phyloP scores from a whole-genome alignment of 2,888 invertebrate species.

The Coleophora deauratella region DNA sequence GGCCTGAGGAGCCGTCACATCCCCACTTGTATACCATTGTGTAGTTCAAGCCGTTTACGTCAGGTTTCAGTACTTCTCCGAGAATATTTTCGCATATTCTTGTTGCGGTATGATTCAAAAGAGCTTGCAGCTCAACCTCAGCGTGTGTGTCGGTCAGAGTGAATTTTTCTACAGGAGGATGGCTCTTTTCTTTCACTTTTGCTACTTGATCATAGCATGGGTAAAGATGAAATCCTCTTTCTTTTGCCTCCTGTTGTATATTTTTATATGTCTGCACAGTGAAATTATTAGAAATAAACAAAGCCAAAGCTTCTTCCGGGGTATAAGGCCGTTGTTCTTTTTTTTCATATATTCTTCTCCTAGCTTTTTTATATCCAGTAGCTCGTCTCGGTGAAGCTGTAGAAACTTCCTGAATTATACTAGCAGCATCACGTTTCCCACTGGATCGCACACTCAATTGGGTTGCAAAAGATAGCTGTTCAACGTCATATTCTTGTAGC shows the following conservation, averaged over 20 bases:
- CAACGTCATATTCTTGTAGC: too few species aligned
- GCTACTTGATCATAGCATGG: conserved; percentile 5
- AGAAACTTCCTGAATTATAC: too few species aligned
- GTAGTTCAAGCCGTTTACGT: not conserved
- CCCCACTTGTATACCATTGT: not conserved
- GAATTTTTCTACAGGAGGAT: not conserved
- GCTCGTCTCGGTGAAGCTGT: conserved; percentile 2
- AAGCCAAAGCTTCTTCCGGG: conserved; percentile 3
- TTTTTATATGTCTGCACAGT: conserved; percentile 1
- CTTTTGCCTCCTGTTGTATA: conserved; percentile 5
- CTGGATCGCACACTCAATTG: too few species aligned
- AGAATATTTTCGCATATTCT: conserved; percentile 1
- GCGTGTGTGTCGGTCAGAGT: not conserved
- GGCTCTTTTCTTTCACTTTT: conserved; percentile 1
- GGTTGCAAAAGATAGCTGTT: too few species aligned
- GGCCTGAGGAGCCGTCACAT: not conserved
- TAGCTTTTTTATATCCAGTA: conserved; percentile 7
- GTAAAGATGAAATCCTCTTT: conserved; percentile 1
- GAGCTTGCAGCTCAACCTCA: conserved; percentile 1
- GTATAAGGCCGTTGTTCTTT: not conserved
- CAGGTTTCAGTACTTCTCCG: not conserved
- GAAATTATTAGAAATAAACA: conserved; percentile 1
- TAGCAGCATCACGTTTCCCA: too few species aligned
- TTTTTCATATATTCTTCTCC: conserved; percentile 1
- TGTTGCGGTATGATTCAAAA: conserved; percentile 1